Evolutionary conservation across 2,888 invertebrate species (phyloP), one percentile per base, ranked within the genome.

Genomic region (Rhagophthalmus giganteus): DNA sequence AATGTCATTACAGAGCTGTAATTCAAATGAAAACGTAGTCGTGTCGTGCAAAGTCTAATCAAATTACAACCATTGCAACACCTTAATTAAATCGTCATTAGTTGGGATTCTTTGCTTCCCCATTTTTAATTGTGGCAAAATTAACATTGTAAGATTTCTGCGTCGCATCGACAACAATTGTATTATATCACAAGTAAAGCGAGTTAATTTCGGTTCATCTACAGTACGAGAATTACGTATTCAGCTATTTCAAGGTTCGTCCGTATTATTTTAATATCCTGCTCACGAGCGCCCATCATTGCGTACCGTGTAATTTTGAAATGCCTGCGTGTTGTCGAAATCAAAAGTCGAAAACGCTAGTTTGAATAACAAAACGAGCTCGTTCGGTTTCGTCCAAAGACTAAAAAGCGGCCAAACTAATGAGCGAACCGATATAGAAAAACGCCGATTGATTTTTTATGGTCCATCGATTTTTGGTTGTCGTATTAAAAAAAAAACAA

Each of bases 191-290:
- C 20, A 5, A 20, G 7, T 20, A 20, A 20, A 5, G 20, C 20
- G 7, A 20, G 7, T 20, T 20, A 20, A 20, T 20, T 20, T 20
- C 7, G 3, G 20, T 20, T 20, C 7, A 3, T 3, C 28, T 35
- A 26, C 45, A 45, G 28, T 30, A 13, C 16, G 15, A 12, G 20
- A 30, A 39, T 15, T 27, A 28, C 25, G 13, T 33, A 49, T 49
- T 49, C 41, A 37, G 44, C 44, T 42, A 47, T 50, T 57, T 57
- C 54, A 57, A 54, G 54, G 57, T 16, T 39, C 48, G 26, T 40
- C 49, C n/a, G n/a, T n/a, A n/a, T 41, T 34, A 49, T 38, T 52
- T 54, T 53, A 47, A 48, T 48, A 53, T 38, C 31, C 44, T 26
- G 16, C 48, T 53, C 55, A 55, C 55, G 52, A 46, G 8, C n/a